Evolutionary conservation across 2,797 vertebrate species (phyloP).

Genomic region (Oreochromis mossambicus): DNA sequence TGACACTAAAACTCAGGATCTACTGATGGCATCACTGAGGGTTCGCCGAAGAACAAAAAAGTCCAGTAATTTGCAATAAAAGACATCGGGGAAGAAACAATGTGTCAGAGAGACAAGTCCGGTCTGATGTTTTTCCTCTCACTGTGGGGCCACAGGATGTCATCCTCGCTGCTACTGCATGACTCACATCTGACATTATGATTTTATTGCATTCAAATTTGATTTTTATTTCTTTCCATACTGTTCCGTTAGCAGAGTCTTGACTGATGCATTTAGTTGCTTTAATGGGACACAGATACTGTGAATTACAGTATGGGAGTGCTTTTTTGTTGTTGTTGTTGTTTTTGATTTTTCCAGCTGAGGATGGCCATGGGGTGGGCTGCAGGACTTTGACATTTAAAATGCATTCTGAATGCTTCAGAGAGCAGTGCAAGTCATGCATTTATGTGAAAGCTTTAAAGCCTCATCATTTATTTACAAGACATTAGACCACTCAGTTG

Average conservation of each 20-base stretch:
- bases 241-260: background rate
- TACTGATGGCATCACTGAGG: background rate
- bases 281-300: conserved; percentile 17
- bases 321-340: background rate
- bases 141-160: too few species aligned
- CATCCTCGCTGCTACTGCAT: background rate
- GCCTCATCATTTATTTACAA: conserved; percentile 55
- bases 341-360: background rate
- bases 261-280: background rate
- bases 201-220: conserved; percentile 2
- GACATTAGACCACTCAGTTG: conserved; percentile 12
- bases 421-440: conserved; percentile 22
- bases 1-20: background rate
- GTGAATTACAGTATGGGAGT: background rate
- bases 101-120: background rate
- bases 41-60: background rate
- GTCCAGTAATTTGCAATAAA: background rate
- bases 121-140: background rate
- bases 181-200: background rate
- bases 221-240: background rate
- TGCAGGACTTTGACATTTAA: conserved; percentile 58
- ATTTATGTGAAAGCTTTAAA: conserved; percentile 45
- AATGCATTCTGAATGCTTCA: conserved; percentile 36
- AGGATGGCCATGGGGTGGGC: background rate
- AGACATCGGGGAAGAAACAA: background rate